These are phyloP conservation scores for Cetoscarus ocellatus DNA, from an alignment of 2,797 vertebrate genomes.

Conservation along the genomic window DNA sequence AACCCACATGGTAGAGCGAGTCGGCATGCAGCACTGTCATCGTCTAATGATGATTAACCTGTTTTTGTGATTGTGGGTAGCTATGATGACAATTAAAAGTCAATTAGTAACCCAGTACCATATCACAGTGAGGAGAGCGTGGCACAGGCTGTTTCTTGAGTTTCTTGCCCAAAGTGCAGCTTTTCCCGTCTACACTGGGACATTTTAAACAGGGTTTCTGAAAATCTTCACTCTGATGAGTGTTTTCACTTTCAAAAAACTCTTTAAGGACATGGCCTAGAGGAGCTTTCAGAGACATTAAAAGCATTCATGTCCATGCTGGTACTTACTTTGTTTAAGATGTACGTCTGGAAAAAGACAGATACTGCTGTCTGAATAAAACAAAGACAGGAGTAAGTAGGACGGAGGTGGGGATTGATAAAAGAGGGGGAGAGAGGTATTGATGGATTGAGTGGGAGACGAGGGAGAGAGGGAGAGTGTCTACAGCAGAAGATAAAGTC, in stretches of 20 bases:
- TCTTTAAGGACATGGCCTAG: too few relatives aligned
- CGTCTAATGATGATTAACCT: too few relatives aligned
- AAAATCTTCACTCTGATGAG: neutral
- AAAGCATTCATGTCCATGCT: neutral
- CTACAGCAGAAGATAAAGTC: constrained; percentile 53
- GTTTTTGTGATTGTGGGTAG: too few relatives aligned
- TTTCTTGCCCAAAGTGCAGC: too few relatives aligned
- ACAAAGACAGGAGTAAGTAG: constrained; percentile 16
- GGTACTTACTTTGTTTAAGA: constrained; percentile 14
- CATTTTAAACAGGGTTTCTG: neutral
- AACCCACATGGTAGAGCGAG: too few relatives aligned
- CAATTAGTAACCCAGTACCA: too few relatives aligned
- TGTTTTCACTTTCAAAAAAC: too few relatives aligned
- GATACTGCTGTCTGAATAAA: constrained; percentile 16
- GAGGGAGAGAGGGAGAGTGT: constrained; percentile 5
- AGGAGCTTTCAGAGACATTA: neutral
- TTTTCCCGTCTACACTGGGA: too few relatives aligned
- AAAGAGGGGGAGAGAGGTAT: constrained; percentile 7
- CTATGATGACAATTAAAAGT: too few relatives aligned
- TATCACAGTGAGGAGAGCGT: too few relatives aligned
- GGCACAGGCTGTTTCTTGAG: too few relatives aligned
- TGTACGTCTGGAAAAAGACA: constrained; percentile 4
- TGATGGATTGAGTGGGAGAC: constrained; percentile 27
- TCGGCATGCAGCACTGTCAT: too few relatives aligned
- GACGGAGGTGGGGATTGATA: constrained; percentile 26